Evolutionary conservation across 2,113 vertebrate species (phyloP), one percentile per base, ranked within the genome.

Genomic region (Progne subis): DNA sequence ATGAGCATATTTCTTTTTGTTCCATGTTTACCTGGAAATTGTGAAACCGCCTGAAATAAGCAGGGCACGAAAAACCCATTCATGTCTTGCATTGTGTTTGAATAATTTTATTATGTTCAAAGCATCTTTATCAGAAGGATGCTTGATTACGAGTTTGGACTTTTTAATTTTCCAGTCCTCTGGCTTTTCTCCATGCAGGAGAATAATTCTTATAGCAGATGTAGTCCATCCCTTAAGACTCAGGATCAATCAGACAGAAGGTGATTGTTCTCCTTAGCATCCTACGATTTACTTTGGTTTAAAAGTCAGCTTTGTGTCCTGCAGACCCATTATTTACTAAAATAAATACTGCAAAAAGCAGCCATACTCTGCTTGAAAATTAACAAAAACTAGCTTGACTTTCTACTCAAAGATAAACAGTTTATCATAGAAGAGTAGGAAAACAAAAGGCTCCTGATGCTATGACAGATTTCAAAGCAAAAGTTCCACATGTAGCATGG

Each of bases 241-340:
- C 34, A 15, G 79, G 76, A 83, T 82, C 50, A 91, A 84, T 88
- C 70, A 74, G 43, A 86, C 11, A 93, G 81, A 95, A 96, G 77
- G 71, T 96, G 94, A 96, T 82, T 64, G 37, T 69, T 95, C 60
- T 91, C 64, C 18, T 91, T 71, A 90, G 32, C 19, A 83, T 86
- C 32, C 90, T 82, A 56, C 75, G 49, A 44, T 21, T 64, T 70
- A 37, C 46, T 92, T 63, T 57, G 23, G 21, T 37, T 57, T 84
- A 87, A 52, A 84, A 91, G 44, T 59, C 25, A 44, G 34, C 20
- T 90, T 64, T 88, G 46, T 50, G 23, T 78, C 69, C 77, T 91
- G 72, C 68, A 82, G 71, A 50, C 21, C 39, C 59, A 12, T 25
- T 75, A 41, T 81, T 92, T 97, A 67, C 50, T 41, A 86, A 41